Base-by-base conservation (phyloP, 2,888 invertebrate genomes). In the Apodemia duryi region DNA sequence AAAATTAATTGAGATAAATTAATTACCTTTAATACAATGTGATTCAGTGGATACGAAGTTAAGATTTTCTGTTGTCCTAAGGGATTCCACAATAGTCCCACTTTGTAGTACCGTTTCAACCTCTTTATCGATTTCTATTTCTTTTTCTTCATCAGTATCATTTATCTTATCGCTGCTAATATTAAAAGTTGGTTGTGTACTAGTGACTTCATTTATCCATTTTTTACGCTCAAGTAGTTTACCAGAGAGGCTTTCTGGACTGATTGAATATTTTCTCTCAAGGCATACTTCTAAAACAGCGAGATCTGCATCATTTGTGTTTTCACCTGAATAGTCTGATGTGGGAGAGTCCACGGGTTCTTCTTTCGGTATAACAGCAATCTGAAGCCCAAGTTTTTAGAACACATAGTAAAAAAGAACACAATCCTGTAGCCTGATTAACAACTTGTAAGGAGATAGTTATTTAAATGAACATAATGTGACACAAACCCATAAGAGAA, bases 51-150 rank as follows among this genome's bases (percentile, higher is more conserved):
- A 85, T 7, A 88, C 84, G 1, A 85, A 80, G 71, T 87, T 91
- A 5, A 90, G 74, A 73, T 86, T 91, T 69, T 88, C 91, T 0
- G 88, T 87, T 38, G 90, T 84, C 71, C 86, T 91, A 67, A 92
- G 74, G 0, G 90, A 88, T 70, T 92, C 92, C 10, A 92, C 91
- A 64, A 88, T 87, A 3, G 91, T 90, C 21, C 91, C 91, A 70
- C 91, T 91, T 71, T 92, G 91, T 63, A 92, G 67, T 0, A 91
- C 92, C 0, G 85, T 90, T 72, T 92, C 92, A 0, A 92, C 89
- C 75, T 91, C 92, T 67, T 91, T 91, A 67, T 92, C 91, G 69
- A 91, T 91, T 70, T 91, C 91, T 64, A 88, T 77, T 38, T 87
- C 88, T 67, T 86, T 87, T 61, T 90, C 88, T 29, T 87, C 83